Base-by-base conservation (phyloP, 2,113 vertebrate genomes). In the Catharus fuscescens region DNA sequence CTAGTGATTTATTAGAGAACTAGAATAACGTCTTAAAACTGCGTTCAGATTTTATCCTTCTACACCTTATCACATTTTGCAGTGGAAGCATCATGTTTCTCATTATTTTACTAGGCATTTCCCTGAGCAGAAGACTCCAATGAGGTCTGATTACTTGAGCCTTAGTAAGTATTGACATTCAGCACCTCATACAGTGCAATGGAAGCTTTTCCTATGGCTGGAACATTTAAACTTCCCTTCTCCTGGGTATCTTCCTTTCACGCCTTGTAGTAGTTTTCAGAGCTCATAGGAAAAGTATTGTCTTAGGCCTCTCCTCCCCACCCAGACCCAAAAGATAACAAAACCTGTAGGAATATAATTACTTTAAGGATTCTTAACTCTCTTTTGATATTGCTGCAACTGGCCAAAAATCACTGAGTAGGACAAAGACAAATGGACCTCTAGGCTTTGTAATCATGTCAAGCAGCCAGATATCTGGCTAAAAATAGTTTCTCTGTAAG, bases 181-280 rank as follows among this genome's bases (percentile, higher is more conserved):
- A 62, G 53, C 0, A 2, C 20, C 25, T 71, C 57, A 26, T 42
- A 8, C 0, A 0, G 34, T 24, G 5, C 48, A 48, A 76, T 5
- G 4, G 57, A 92, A 88, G 11, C 14, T 36, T 81, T 86, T 91
- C 47, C 69, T 60, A 14, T 25, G 16, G 10, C 47, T 59, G 38
- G 7, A 64, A n/a, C 47, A 62, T 66, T 80, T 62, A 45, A 80
- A 59, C 11, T 67, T 80, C 9, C 12, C 4, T 71, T 91, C 47
- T 89, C 52, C 34, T 53, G 52, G 2, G 26, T 60, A 71, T 36
- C 92, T 92, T 93, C 54, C 47, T 26, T 84, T 36, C 42, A 61
- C 13, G 10, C 42, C 26, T 77, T 16, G 18, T 47, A 47, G 29
- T 6, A 74, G 26, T 18, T 73, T 34, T 79, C 52, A 67, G 60